Percentiles rank a stretch among this genome's conserved stretches.
These are phyloP conservation scores for Porites evermanni DNA, from an alignment of 92 coral and sea anemone genomes.

Conservation along the genomic window DNA sequence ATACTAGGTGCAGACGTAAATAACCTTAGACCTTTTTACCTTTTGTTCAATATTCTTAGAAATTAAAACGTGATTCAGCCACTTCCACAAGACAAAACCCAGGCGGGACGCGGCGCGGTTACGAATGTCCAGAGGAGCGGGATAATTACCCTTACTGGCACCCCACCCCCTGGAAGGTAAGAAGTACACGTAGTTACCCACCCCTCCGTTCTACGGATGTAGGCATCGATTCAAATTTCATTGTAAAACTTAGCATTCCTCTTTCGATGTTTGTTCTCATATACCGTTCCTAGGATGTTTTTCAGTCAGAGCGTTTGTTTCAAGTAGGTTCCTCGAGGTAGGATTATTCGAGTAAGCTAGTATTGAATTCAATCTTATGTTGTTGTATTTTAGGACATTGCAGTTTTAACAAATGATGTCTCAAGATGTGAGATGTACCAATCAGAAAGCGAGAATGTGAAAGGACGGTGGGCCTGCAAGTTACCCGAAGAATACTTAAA, in stretches of 20 bases:
- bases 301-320: too few relatives aligned
- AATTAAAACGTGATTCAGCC: conserved; percentile 67
- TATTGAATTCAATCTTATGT: background rate
- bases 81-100: conserved; percentile 91
- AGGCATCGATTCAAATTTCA: too few relatives aligned
- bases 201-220: background rate
- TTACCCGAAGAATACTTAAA: conserved; percentile 75
- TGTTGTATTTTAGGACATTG: conserved; percentile 77
- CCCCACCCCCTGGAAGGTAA: conserved; percentile 97
- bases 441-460: conserved; percentile 92
- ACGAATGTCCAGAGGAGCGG: conserved; percentile 94
- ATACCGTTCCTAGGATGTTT: too few relatives aligned
- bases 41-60: conserved; percentile 50
- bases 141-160: conserved; percentile 98
- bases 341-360: too few relatives aligned
- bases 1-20: too few relatives aligned
- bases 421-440: conserved; percentile 86
- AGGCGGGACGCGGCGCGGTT: conserved; percentile 91
- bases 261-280: too few relatives aligned
- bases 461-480: conserved; percentile 90
- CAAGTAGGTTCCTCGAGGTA: too few relatives aligned
- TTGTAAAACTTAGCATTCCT: too few relatives aligned
- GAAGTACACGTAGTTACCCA: background rate
- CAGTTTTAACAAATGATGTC: conserved; percentile 86
- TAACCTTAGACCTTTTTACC: too few relatives aligned